Conservation (phyloP, 2,888 invertebrate genomes). For the Glyphotaelius pellucidus region DNA sequence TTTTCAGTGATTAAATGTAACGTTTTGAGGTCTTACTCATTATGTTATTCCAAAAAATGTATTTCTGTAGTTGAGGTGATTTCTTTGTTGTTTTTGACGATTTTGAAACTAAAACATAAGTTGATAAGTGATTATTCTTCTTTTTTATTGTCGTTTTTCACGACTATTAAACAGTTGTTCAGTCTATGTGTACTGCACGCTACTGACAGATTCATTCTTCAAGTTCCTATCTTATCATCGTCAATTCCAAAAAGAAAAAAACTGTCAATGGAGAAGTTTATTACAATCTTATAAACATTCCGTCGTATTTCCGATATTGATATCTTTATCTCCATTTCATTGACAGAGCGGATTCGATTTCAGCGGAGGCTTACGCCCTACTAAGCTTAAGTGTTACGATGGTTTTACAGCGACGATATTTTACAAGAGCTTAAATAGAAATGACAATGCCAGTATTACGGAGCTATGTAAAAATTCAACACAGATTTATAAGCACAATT, state of each 20-base stretch:
- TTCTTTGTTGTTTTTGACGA: too few relatives aligned
- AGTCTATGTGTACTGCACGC: not conserved
- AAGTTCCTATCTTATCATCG: not conserved
- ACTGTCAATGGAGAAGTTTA: not conserved
- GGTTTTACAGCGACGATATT: not conserved
- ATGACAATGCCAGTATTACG: constrained; percentile 2
- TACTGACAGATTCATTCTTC: not conserved
- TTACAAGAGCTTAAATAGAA: not conserved
- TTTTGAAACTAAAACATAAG: too few relatives aligned
- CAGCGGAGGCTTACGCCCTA: not conserved
- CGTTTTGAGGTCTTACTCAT: too few relatives aligned
- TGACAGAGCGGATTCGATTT: not conserved
- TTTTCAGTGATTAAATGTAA: too few relatives aligned
- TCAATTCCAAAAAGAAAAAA: not conserved
- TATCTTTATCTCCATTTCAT: not conserved
- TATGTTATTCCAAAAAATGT: too few relatives aligned
- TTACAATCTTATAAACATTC: not conserved
- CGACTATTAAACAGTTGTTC: not conserved
- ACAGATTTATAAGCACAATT: not conserved
- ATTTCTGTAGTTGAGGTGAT: too few relatives aligned
- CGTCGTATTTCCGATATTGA: not conserved
- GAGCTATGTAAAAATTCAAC: not conserved
- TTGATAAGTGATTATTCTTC: too few relatives aligned
- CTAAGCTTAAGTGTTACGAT: not conserved
- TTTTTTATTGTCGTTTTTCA: not conserved